Evolutionary conservation across 2,888 invertebrate species (phyloP).

Genomic region (Napeogenes sylphis): DNA sequence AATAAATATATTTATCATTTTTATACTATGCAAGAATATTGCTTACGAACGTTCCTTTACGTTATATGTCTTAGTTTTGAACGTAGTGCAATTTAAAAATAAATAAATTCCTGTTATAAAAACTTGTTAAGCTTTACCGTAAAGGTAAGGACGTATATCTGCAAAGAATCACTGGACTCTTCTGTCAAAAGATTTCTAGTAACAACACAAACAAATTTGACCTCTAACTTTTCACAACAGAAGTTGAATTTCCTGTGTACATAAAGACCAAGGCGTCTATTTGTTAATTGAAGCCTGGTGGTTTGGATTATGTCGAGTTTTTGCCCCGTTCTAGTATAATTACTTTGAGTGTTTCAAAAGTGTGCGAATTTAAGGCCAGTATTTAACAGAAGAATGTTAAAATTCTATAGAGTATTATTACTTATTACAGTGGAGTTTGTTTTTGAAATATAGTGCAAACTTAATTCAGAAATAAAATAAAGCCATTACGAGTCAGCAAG

Average conservation of each 20-base stretch:
- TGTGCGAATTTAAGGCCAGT: constrained; percentile 41
- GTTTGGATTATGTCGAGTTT: constrained; percentile 53
- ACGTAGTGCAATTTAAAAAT: too few species aligned
- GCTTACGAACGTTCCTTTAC: too few species aligned
- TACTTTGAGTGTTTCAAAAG: constrained; percentile 46
- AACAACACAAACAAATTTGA: too few species aligned
- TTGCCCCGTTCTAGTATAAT: constrained; percentile 48
- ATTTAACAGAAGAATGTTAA: constrained; percentile 49
- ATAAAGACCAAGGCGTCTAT: constrained; percentile 36
- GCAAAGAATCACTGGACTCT: too few species aligned
- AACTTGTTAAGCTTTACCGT: too few species aligned
- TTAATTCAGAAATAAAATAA: constrained; percentile 16
- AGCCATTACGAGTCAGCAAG: neutral
- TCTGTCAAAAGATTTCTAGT: too few species aligned
- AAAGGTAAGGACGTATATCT: too few species aligned
- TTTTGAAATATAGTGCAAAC: constrained; percentile 37
- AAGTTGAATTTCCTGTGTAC: constrained; percentile 37
- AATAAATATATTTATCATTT: too few species aligned
- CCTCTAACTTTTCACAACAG: constrained; percentile 19
- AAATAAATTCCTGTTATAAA: too few species aligned
- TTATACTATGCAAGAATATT: too few species aligned
- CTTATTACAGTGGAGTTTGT: constrained; percentile 41
- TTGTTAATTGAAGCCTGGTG: constrained; percentile 53
- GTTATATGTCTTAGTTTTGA: too few species aligned
- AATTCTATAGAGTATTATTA: constrained; percentile 48